Evolutionary conservation across 2,797 vertebrate species (phyloP).

Genomic region (Crenuchus spilurus): DNA sequence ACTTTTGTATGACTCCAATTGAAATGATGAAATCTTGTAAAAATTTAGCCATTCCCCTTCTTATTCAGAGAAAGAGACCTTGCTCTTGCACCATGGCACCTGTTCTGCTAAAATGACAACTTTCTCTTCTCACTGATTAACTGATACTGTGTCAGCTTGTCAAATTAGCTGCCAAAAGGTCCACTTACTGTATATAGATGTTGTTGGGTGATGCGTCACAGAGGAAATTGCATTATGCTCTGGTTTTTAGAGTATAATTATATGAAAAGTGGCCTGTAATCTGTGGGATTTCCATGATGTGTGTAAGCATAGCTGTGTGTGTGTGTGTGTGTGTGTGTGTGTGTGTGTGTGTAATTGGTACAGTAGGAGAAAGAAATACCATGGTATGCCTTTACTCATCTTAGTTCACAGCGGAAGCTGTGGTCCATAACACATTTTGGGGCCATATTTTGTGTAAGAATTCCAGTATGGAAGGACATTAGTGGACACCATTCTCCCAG

Average conservation of each 20-base stretch:
- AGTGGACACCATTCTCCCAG: not conserved
- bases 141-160: not conserved
- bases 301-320: constrained; percentile 70
- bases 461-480: not conserved
- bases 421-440: constrained; percentile 12
- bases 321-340: constrained; percentile 29
- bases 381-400: not conserved
- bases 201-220: constrained; percentile 70
- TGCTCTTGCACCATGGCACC: not conserved
- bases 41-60: no score
- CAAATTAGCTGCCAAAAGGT: constrained; percentile 11
- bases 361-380: constrained; percentile 5
- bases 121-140: constrained; percentile 54
- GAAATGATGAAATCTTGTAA: no score
- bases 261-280: constrained; percentile 79
- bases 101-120: constrained; percentile 53
- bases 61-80: not conserved
- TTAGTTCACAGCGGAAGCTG: not conserved
- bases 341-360: constrained; percentile 4
- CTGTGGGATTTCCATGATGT: constrained; percentile 76
- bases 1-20: no score
- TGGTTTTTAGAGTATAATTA: constrained; percentile 78
- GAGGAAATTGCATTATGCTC: constrained; percentile 80
- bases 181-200: constrained; percentile 62
- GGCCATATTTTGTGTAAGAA: not conserved